Evolutionary conservation across 2,113 vertebrate genomes (phyloP).

Genomic region (Gobio gobio): DNA sequence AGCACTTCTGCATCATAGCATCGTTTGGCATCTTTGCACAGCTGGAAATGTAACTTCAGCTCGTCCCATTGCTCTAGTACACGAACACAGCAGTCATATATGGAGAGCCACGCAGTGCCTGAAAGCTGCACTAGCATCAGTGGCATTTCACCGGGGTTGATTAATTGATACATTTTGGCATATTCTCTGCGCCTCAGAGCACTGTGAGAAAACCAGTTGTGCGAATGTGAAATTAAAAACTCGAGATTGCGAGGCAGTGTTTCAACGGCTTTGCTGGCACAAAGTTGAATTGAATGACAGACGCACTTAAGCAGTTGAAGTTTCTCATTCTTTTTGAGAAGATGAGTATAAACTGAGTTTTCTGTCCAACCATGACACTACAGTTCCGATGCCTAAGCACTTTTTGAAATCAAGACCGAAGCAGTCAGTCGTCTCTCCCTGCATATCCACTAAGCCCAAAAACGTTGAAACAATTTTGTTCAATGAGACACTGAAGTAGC

Average conservation of each 20-base stretch:
- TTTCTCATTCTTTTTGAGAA: neutral
- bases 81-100: no score
- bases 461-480: constrained; percentile 19
- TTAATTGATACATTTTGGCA: constrained; percentile 19
- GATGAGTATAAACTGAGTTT: neutral
- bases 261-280: neutral
- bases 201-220: no score
- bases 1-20: no score
- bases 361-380: neutral
- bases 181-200: no score
- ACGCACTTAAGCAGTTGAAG: neutral
- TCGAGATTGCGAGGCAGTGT: neutral
- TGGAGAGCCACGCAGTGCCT: constrained; percentile 30
- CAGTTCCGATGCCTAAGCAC: neutral
- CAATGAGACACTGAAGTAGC: neutral
- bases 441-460: neutral
- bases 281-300: neutral
- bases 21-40: constrained; percentile 33
- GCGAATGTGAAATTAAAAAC: neutral
- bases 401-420: neutral
- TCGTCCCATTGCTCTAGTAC: no score
- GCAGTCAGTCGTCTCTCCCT: neutral
- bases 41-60: neutral
- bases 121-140: constrained; percentile 33
- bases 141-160: constrained; percentile 12